phyloP scores from a whole-genome alignment of 2,113 vertebrate genomes.

The Oxyura jamaicensis region DNA sequence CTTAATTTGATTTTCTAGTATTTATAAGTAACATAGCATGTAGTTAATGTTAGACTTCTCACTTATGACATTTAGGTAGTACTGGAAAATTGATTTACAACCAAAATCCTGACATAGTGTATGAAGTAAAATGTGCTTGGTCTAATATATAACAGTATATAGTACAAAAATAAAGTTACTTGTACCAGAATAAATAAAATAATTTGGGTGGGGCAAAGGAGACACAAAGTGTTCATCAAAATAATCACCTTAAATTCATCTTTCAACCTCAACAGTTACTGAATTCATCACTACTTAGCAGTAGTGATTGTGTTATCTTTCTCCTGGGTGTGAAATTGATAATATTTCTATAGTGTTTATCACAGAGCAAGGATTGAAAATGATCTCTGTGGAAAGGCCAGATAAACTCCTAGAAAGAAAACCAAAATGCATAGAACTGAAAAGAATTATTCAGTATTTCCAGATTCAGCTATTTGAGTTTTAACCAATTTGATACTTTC shows the following conservation, averaged over 20 bases:
- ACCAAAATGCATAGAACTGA: not conserved
- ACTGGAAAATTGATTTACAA: not conserved
- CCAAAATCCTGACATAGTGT: not conserved
- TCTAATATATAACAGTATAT: rapidly evolving
- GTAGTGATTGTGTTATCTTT: not conserved
- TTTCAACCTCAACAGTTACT: not conserved
- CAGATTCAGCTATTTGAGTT: not conserved
- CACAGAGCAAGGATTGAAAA: not conserved
- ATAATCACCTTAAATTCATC: not conserved
- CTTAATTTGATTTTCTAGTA: not conserved
- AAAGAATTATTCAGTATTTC: not conserved
- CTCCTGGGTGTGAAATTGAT: not conserved
- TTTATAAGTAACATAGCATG: not conserved
- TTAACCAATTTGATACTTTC: not conserved
- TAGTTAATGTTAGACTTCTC: not conserved
- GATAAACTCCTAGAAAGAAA: not conserved
- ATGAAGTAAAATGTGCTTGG: not conserved
- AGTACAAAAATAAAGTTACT: not conserved
- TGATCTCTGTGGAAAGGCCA: not conserved
- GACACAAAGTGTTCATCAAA: not conserved
- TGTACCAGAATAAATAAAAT: not conserved
- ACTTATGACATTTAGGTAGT: not conserved
- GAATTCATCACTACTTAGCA: not conserved
- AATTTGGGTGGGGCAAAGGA: not conserved
- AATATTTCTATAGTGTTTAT: not conserved